These are phyloP conservation scores for Romanomermis culicivorax DNA, from an alignment of 2,888 invertebrate genomes.

Conservation along the genomic window DNA sequence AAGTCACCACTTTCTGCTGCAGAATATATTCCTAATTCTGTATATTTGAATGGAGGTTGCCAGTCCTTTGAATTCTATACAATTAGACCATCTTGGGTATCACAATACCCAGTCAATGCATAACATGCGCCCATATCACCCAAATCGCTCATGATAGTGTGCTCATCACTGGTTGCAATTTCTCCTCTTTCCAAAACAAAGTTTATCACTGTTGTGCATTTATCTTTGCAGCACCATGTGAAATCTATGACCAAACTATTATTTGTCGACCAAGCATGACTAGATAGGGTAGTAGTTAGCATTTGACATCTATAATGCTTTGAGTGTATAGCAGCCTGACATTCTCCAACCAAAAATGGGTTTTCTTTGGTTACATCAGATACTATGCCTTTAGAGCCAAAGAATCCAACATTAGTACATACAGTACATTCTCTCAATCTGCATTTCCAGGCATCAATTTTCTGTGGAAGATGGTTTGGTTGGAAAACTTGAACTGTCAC, in stretches of 20 bases:
- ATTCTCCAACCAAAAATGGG: not conserved
- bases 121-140: not conserved
- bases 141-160: not conserved
- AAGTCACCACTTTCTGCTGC: not conserved
- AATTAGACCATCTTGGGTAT: not conserved
- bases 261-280: not conserved
- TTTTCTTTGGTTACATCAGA: not conserved
- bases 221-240: not conserved
- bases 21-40: not conserved
- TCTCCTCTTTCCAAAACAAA: not conserved
- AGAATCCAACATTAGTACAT: not conserved
- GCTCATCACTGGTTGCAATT: not conserved
- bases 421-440: not conserved
- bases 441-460: not conserved
- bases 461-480: not conserved
- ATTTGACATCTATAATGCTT: not conserved
- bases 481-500: not conserved
- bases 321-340: not conserved
- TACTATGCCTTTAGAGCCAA: not conserved
- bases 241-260: not conserved
- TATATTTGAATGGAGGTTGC: not conserved
- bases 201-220: not conserved
- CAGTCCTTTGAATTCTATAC: not conserved
- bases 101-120: not conserved
- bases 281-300: not conserved